Base-by-base conservation (phyloP, 92 coral and sea anemone genomes). In the Zoanthus gigantus region DNA sequence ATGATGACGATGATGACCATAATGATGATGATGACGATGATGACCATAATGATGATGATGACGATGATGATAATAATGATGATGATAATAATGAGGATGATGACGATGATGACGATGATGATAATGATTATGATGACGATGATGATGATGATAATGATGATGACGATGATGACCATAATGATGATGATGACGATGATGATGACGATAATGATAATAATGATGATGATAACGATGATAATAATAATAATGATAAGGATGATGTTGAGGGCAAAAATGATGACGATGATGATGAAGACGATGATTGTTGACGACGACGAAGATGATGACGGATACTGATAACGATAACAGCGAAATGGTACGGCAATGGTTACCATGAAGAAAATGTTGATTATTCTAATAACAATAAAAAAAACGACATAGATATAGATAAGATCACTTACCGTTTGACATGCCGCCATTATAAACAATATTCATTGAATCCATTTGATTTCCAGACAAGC, bases 401-500 rank as follows among this genome's bases (percentile, higher is more conserved):
- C 42, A 2, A 37, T 37, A 37, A 37, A 37, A 37, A 37, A 2
- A 4, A 37, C 42, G 42, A 37, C 42, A 23, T 23, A 23, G 50
- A 37, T 48, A 75, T 6, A 8, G 45, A 48, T 13, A 77, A 18
- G 56, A 0, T 16, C 50, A 32, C 84, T 79, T 45, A 81, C 85
- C 85, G 45, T 14, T 65, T 17, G 61, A 3, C 85, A 81, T 81
- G 46, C 85, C 63, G 46, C 75, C 58, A 65, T 81, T 66, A 44
- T 81, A 81, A 46, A 76, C 61, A 2, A 65, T 65, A 17, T 65
- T 80, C 74, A 80, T 65, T 58, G 18, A 47, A 29, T 13, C 31
- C 23, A n/a, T 28, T 45, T 63, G 75, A 13, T 45, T 66, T 7
- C 83, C 83, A 37, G 83, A 79, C 54, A 58, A 63, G 29, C 45